Evolutionary conservation across 2,797 vertebrate species (phyloP), one percentile per base, ranked within the genome.

Genomic region (Pseudomugil gertrudae): DNA sequence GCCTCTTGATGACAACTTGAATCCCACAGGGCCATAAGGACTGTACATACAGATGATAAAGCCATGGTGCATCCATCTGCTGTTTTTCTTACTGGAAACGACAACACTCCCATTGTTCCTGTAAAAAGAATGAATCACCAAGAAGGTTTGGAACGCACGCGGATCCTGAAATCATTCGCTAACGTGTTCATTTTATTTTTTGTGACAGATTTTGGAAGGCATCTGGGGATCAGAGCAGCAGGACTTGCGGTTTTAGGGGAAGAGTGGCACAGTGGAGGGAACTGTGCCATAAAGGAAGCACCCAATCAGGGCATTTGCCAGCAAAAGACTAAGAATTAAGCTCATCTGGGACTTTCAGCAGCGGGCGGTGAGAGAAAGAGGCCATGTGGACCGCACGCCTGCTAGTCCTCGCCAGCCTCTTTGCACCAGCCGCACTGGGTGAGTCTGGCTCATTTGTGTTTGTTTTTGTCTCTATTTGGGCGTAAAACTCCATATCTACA

Each of bases 361-460:
- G 87, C 80, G 85, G 85, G 90, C 83, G 86, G 89, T 87, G 84
- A 89, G 89, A 87, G 83, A 91, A 92, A 92, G 89, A 87, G 94
- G 95, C 95, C 96, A 98, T 98, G 97, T 96, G 96, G 96, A 92
- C 95, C 87, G 91, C 94, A 93, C 95, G 95, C 93, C 94, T 97
- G 86, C 93, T 98, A 61, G 91, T 96, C 92, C 89, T 96, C 89
- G 94, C 93, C 92, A 93, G 93, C 92, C 92, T 98, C 87, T 93
- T 95, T 54, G 94, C 94, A 84, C 94, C 96, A 19, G 83, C 93
- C 65, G 83, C 93, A 89, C 90, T 95, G 87, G 96, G 97, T 98
- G 92, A 96, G 97, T 87, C 57, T 45, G 23, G 19, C 72, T 76
- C 61, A 26, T 68, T 52, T 32, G 50, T 59, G 21, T 66, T 66